Base-by-base conservation (phyloP, 1,140 invertebrate species). In the Drosophila arawakana region DNA sequence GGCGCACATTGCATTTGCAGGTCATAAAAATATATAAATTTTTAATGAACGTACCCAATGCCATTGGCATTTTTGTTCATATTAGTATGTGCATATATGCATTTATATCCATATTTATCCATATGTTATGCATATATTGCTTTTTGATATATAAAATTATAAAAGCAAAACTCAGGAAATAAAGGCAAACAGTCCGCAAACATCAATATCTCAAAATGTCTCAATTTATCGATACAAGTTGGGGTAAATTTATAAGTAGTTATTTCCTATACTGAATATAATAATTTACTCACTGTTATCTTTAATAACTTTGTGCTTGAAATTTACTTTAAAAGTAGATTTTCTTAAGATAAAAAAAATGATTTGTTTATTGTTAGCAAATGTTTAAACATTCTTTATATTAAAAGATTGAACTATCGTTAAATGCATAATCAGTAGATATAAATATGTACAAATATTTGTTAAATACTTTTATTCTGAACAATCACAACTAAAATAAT, bases 11-110 rank as follows among this genome's bases (percentile, higher is more conserved):
- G 82, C 82, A 76, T 66, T 81, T 62, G 46, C 75, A 52, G 76
- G 58, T 60, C 82, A 67, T 59, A 69, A 76, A 82, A 57, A 76
- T 73, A 71, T 83, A 61, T 83, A 61, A 41, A 81, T 76, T 78
- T 74, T 79, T 71, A 81, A 85, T 82, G 72, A 76, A 61, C 35
- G 13, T 52, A 68, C 41, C 47, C 62, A 81, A 71, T 63, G 72
- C 52, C 61, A 44, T 35, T 68, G 35, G 46, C 49, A 65, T 52
- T 54, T 61, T 58, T 63, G 8, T 21, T 47, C 43, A 41, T 62
- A 49, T 67, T 66, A 65, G 37, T 61, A 46, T 75, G 58, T 52
- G 52, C 47, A 21, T 49, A 25, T 57, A 49, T 62, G 54, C 34
- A 59, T n/a, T 62, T 58, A 37, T 47, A 50, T 52, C 34, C 35